Evolutionary conservation across 2,797 vertebrate genomes (phyloP).

Genomic region (Distichodus sexfasciatus): DNA sequence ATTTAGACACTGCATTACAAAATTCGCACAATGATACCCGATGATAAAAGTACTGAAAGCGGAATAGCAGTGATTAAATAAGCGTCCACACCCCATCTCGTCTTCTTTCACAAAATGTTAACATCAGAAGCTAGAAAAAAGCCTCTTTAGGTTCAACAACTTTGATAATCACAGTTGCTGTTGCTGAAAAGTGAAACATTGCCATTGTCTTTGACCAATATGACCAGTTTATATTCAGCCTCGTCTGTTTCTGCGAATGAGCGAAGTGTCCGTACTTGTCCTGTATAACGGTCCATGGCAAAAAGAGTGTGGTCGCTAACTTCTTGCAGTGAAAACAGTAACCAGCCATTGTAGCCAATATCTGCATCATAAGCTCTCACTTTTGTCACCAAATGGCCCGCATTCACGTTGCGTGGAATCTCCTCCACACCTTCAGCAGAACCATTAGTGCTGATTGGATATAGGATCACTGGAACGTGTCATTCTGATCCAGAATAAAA

Average conservation of each 20-base stretch:
- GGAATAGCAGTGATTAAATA: slow-evolving; percentile 62
- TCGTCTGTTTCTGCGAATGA: slow-evolving; percentile 55
- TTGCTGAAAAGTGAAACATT: slow-evolving; percentile 59
- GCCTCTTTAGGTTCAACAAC: slow-evolving; percentile 58
- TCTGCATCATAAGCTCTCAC: slow-evolving; percentile 53
- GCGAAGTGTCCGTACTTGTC: slow-evolving; percentile 55
- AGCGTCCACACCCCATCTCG: slow-evolving; percentile 41
- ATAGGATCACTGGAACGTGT: slow-evolving; percentile 46
- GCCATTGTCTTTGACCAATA: slow-evolving; percentile 69
- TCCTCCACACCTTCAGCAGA: slow-evolving; percentile 41
- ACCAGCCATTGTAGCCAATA: slow-evolving; percentile 52
- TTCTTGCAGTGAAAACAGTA: slow-evolving; percentile 53
- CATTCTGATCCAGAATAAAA: slow-evolving; percentile 60
- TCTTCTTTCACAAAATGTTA: slow-evolving; percentile 34
- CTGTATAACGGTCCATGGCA: slow-evolving; percentile 49
- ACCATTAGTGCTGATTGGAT: slow-evolving; percentile 39
- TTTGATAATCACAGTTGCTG: slow-evolving; percentile 55
- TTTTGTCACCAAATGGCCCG: slow-evolving; percentile 52
- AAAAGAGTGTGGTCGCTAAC: slow-evolving; percentile 52
- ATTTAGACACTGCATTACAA: slow-evolving; percentile 57
- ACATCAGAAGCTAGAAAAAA: slow-evolving; percentile 56
- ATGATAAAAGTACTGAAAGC: slow-evolving; percentile 60
- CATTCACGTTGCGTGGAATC: slow-evolving; percentile 43
- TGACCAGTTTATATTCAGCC: slow-evolving; percentile 53
- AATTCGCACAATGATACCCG: slow-evolving; percentile 53